Percentiles rank a stretch among this genome's conserved stretches.
These are phyloP conservation scores for Pocillopora meandrina DNA, from an alignment of 92 coral and sea anemone genomes.

Conservation along the genomic window DNA sequence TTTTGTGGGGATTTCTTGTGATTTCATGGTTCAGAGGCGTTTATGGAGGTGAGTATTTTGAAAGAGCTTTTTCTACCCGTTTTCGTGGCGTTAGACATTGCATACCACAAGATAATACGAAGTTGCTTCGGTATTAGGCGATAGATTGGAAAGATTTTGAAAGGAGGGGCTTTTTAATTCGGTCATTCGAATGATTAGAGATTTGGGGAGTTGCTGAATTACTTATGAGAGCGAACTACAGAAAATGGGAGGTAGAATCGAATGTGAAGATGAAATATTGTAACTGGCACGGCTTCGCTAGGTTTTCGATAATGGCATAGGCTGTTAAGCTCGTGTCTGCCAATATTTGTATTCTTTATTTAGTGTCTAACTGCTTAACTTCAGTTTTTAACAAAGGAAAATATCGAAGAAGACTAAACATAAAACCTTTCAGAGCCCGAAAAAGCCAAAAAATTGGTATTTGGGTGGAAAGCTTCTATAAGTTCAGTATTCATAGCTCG, in stretches of 20 bases:
- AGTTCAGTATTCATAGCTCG: background rate
- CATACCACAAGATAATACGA: slow-evolving; percentile 2
- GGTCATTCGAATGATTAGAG: background rate
- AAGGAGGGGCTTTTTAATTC: background rate
- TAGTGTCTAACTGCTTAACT: background rate
- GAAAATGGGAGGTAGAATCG: background rate
- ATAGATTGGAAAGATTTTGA: background rate
- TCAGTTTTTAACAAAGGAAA: background rate
- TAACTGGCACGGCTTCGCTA: too few relatives aligned
- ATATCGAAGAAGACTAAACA: background rate
- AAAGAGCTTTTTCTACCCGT: background rate
- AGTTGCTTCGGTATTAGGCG: slow-evolving; percentile 24
- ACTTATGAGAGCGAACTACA: background rate
- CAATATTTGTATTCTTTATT: slow-evolving; percentile 24
- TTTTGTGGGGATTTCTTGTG: slow-evolving; percentile 59
- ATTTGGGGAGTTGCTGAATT: background rate
- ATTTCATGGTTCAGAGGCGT: slow-evolving; percentile 12
- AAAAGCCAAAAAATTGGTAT: background rate
- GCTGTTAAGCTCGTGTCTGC: slow-evolving; percentile 7
- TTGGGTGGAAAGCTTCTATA: background rate
- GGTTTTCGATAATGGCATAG: background rate
- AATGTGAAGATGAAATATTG: background rate
- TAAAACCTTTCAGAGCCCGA: background rate
- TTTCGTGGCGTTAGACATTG: background rate
- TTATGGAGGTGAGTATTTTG: slow-evolving; percentile 52